phyloP scores from a whole-genome alignment of 1,140 invertebrate genomes.

The Oreohelix idahoensis region DNA sequence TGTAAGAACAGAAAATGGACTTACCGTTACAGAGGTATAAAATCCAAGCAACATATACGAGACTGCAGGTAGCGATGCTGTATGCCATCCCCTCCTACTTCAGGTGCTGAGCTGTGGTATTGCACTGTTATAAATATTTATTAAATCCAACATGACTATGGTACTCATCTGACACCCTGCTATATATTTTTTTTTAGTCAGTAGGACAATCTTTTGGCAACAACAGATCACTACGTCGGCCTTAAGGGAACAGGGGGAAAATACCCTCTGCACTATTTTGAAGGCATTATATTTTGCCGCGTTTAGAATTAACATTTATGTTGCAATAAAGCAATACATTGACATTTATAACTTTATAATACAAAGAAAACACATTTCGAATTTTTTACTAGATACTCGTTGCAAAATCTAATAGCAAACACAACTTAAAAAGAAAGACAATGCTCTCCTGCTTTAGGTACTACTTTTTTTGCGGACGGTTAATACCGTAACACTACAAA shows the following conservation, averaged over 20 bases:
- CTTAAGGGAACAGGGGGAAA: neutral
- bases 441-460: too few relatives aligned
- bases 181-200: too few relatives aligned
- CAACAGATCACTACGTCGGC: neutral
- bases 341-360: too few relatives aligned
- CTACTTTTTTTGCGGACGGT: too few relatives aligned
- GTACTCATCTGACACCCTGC: neutral
- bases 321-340: too few relatives aligned
- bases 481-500: too few relatives aligned
- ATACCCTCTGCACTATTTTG: neutral
- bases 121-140: neutral
- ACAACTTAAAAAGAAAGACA: too few relatives aligned
- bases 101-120: neutral
- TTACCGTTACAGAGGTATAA: constrained; percentile 34
- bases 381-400: too few relatives aligned
- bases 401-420: too few relatives aligned
- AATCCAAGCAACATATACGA: constrained; percentile 30
- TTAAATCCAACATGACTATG: neutral
- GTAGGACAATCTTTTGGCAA: neutral
- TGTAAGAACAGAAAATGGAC: neutral
- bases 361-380: too few relatives aligned
- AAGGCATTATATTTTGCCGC: neutral
- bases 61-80: constrained; percentile 8
- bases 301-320: neutral
- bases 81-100: constrained; percentile 18